Evolutionary conservation across 2,888 invertebrate species (phyloP).

Genomic region (Sphecodes monilicornis): DNA sequence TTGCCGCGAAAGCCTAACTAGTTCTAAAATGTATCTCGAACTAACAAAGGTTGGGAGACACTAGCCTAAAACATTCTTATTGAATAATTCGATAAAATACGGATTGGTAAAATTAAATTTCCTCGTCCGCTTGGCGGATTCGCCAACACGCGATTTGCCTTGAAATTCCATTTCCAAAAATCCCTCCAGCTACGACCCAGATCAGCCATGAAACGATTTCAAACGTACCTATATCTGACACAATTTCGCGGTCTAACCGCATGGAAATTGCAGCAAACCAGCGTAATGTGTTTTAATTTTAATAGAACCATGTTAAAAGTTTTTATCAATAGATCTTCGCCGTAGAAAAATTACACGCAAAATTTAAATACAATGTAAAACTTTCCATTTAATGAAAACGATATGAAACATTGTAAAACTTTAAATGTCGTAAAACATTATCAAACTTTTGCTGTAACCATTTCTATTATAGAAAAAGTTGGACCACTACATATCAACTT

Average conservation of each 20-base stretch:
- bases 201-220: constrained; percentile 45
- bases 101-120: no score
- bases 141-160: constrained; percentile 10
- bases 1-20: no score
- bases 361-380: background rate
- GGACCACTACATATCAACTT: background rate
- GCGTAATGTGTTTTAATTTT: constrained; percentile 34
- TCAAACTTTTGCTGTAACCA: background rate
- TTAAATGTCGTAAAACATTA: background rate
- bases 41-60: no score
- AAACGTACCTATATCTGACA: constrained; percentile 9
- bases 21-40: no score
- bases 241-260: constrained; percentile 10
- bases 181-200: constrained; percentile 29
- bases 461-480: background rate
- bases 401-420: background rate
- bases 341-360: background rate
- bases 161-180: constrained; percentile 56
- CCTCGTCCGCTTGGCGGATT: background rate
- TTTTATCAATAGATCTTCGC: background rate
- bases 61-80: no score
- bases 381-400: background rate
- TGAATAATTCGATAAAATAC: no score
- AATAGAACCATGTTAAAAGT: background rate
- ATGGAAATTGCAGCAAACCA: background rate